Evolutionary conservation across 2,113 vertebrate species (phyloP).

Genomic region (Pycnonotus jocosus): DNA sequence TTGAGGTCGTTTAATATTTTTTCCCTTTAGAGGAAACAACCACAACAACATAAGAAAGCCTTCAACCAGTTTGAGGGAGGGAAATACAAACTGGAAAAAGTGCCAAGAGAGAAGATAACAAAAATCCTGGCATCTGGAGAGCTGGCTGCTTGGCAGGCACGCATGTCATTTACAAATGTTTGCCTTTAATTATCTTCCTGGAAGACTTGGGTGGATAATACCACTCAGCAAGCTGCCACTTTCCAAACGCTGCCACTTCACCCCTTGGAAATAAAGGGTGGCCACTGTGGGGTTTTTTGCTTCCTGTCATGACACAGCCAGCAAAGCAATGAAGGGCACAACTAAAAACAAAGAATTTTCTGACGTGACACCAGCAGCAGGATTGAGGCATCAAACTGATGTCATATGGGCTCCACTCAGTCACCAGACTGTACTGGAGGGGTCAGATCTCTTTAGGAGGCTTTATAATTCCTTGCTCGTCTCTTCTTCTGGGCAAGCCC

Average conservation of each 20-base stretch:
- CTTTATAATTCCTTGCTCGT: background rate
- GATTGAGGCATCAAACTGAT: background rate
- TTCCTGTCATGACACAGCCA: background rate
- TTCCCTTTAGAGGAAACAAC: background rate
- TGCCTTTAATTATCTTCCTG: slow-evolving; percentile 18
- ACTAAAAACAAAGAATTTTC: background rate
- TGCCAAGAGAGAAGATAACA: slow-evolving; percentile 41
- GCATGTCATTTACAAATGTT: slow-evolving; percentile 47
- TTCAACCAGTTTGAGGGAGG: background rate
- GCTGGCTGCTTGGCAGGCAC: background rate
- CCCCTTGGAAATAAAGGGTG: background rate
- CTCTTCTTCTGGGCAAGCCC: background rate
- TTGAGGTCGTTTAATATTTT: background rate
- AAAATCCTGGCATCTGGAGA: slow-evolving; percentile 28
- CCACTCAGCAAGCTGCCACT: background rate
- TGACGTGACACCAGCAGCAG: background rate
- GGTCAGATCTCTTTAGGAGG: background rate
- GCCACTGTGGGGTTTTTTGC: background rate
- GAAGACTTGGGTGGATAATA: background rate
- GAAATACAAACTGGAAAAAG: background rate
- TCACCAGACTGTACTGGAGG: background rate
- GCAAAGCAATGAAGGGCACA: background rate
- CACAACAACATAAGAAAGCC: background rate
- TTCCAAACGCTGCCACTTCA: background rate
- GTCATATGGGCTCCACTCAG: background rate